Percentiles rank a stretch among this genome's conserved stretches.
Conservation (phyloP, 2,888 invertebrate genomes). For the Tetrapedia diversipes region DNA sequence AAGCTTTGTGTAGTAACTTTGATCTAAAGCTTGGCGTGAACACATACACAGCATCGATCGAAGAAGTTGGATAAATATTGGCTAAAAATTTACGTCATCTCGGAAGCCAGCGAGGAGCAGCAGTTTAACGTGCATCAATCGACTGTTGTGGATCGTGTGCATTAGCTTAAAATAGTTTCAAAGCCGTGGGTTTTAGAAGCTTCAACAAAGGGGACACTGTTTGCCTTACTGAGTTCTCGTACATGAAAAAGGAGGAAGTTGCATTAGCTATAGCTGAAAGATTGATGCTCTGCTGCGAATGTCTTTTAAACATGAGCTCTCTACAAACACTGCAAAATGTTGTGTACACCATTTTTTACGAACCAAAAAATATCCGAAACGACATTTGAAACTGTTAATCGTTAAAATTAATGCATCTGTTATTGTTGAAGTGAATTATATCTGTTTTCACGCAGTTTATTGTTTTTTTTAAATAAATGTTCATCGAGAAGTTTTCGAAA, state of each 20-base stretch:
- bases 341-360: too few relatives aligned
- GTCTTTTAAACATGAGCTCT: too few relatives aligned
- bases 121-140: not conserved
- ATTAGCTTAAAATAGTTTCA: constrained; percentile 14
- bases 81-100: constrained; percentile 6
- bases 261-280: too few relatives aligned
- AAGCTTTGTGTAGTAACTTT: not conserved
- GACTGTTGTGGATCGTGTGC: constrained; percentile 5
- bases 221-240: not conserved
- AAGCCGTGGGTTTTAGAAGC: not conserved
- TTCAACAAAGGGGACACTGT: constrained; percentile 1
- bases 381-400: too few relatives aligned
- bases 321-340: not conserved
- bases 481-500: too few relatives aligned
- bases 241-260: not conserved
- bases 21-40: not conserved
- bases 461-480: too few relatives aligned
- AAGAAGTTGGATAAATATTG: constrained; percentile 10
- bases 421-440: too few relatives aligned
- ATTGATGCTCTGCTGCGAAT: not conserved
- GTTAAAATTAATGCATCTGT: too few relatives aligned
- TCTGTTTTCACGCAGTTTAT: too few relatives aligned
- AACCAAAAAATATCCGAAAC: too few relatives aligned
- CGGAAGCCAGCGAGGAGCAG: not conserved
- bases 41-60: not conserved